Conservation (phyloP, 2,888 invertebrate species). For the Nomada hirtipes region DNA sequence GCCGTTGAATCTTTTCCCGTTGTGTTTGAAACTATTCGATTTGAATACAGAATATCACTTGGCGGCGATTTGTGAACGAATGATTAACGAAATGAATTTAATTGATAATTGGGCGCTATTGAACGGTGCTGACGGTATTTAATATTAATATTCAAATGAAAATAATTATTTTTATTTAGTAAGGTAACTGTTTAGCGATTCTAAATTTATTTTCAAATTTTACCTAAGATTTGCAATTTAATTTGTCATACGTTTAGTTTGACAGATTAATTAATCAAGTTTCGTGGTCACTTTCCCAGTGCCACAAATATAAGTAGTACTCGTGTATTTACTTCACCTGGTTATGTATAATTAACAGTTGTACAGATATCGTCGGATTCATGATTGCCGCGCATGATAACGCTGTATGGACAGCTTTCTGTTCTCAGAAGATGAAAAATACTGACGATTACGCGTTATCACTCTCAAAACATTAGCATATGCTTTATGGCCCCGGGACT, state of each 20-base stretch:
- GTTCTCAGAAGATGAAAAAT: conserved; percentile 73
- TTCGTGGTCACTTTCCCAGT: not conserved
- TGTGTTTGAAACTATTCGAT: too few species aligned
- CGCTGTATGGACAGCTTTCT: conserved; percentile 71
- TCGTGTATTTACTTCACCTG: not conserved
- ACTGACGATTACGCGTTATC: conserved; percentile 68
- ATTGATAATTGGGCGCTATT: not conserved
- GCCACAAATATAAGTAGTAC: not conserved
- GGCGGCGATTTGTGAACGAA: not conserved
- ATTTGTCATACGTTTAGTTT: too few species aligned
- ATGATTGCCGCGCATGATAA: conserved; percentile 58
- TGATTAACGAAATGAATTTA: not conserved
- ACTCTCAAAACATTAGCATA: conserved; percentile 67
- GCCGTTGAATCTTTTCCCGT: too few species aligned
- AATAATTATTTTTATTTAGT: too few species aligned
- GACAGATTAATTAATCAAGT: not conserved
- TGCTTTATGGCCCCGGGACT: conserved; percentile 46
- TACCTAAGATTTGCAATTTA: too few species aligned
- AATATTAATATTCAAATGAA: too few species aligned
- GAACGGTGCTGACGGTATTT: not conserved
- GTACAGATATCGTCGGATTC: conserved; percentile 53
- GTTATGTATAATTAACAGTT: conserved; percentile 66
- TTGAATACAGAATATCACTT: too few species aligned
- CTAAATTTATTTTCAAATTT: too few species aligned
- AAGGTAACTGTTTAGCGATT: too few species aligned